Percentiles rank a stretch among this genome's conserved stretches.
Evolutionary conservation across 1,140 invertebrate genomes (phyloP).

Genomic region (Oscheius sp.): DNA sequence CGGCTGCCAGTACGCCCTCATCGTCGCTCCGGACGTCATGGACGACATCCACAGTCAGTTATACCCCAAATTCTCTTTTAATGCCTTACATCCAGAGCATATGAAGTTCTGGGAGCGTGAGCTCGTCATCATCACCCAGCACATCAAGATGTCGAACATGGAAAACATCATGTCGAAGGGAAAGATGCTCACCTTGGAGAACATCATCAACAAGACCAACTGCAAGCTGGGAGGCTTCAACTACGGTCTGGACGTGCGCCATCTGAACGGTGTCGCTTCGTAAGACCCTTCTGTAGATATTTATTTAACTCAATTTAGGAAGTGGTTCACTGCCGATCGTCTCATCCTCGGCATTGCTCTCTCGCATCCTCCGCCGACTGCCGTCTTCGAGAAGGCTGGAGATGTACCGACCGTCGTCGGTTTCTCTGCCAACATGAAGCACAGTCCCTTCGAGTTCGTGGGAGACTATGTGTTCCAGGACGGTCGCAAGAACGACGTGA

Average conservation of each 20-base stretch:
- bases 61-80: not conserved
- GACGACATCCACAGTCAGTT: not conserved
- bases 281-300: not conserved
- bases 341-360: not conserved
- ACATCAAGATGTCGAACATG: not conserved
- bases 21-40: not conserved
- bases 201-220: conserved; percentile 29
- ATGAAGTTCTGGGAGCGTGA: conserved; percentile 4
- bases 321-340: not conserved
- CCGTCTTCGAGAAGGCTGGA: not conserved
- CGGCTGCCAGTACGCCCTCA: not conserved
- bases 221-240: conserved; percentile 39
- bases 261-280: not conserved
- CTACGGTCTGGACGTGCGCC: conserved; percentile 21
- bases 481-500: not conserved
- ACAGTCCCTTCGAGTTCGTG: not conserved
- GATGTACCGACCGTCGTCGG: not conserved
- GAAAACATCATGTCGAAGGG: not conserved
- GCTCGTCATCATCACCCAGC: not conserved
- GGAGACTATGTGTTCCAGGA: not conserved
- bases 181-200: conserved; percentile 12
- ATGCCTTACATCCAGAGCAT: not conserved
- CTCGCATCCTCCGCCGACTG: too few species aligned
- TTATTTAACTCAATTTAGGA: not conserved
- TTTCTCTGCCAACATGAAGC: not conserved